Evolutionary conservation across 2,797 vertebrate species (phyloP), one percentile per base, ranked within the genome.

Genomic region (Hippocampus kuda): DNA sequence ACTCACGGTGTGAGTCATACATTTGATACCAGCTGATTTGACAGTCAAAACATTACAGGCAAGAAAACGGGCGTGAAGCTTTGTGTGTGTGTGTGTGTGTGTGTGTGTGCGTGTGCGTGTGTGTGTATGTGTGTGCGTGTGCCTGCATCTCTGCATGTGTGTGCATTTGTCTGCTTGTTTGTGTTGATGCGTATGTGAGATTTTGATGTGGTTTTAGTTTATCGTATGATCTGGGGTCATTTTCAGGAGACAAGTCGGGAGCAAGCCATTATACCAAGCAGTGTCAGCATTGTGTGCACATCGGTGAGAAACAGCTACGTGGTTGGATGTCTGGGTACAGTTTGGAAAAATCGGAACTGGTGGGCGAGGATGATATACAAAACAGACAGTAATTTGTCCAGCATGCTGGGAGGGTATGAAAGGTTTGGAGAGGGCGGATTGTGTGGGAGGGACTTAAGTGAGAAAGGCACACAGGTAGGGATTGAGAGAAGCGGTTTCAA

Each of bases 401-500:
- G 5, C 22, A 13, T 16, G 38, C 53, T 57, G 57, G 64, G 30
- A 44, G 41, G 65, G 62, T 26, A 78, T 66, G 11, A 59, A 66
- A 74, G 8, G 26, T 73, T 78, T 75, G 54, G 22, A 70, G 72
- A 66, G 72, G 74, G 70, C 66, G n/a, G 53, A 60, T 64, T 38
- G 4, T 34, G 73, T 65, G 46, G 75, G 74, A 80, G 82, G 74
- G 63, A 72, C 71, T 68, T 65, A 69, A 61, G 2, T 20, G 38
- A 59, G 46, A 56, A 69, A 70, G 66, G 59, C 26, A 9, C 34
- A 70, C 84, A 83, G 79, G 77, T 83, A 76, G 65, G 46, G 7
- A 68, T 69, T 63, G 67, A 60, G 16, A 65, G 67, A 74, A 81
- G 79, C 79, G 69, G 84, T 72, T 57, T 77, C 10, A 78, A 76